These are phyloP conservation scores for Pygathrix nemaeus DNA, from an alignment of 2,113 vertebrate species.

Conservation along the genomic window DNA sequence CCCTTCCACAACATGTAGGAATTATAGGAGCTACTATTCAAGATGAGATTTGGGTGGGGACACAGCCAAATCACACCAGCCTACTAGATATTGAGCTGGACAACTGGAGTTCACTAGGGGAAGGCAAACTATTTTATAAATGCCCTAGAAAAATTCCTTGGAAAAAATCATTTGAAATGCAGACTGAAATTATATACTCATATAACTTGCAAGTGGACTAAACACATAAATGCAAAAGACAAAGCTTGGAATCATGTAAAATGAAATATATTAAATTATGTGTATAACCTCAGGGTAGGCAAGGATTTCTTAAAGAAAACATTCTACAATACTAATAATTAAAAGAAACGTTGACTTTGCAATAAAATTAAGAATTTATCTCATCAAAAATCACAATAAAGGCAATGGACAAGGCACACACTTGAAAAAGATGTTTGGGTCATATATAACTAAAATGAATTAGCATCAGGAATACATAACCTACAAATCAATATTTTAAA, in stretches of 20 bases:
- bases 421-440: background rate
- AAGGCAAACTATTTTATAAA: background rate
- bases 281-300: background rate
- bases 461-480: background rate
- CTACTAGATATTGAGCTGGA: background rate
- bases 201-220: background rate
- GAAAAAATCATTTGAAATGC: background rate
- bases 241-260: background rate
- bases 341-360: background rate
- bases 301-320: background rate
- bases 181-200: background rate
- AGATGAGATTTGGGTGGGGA: too few relatives aligned
- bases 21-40: too few relatives aligned
- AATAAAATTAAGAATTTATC: slow-evolving; percentile 18
- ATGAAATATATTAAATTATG: background rate
- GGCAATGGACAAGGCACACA: background rate
- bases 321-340: background rate
- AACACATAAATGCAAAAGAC: background rate
- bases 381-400: background rate
- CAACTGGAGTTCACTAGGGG: background rate
- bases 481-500: background rate
- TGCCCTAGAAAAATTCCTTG: background rate
- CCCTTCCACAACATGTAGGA: too few relatives aligned
- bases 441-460: background rate
- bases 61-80: too few relatives aligned